phyloP scores from a whole-genome alignment of 30 jellyfish, hydroid and myxozoan genomes.

The Nemopilema nomurai region DNA sequence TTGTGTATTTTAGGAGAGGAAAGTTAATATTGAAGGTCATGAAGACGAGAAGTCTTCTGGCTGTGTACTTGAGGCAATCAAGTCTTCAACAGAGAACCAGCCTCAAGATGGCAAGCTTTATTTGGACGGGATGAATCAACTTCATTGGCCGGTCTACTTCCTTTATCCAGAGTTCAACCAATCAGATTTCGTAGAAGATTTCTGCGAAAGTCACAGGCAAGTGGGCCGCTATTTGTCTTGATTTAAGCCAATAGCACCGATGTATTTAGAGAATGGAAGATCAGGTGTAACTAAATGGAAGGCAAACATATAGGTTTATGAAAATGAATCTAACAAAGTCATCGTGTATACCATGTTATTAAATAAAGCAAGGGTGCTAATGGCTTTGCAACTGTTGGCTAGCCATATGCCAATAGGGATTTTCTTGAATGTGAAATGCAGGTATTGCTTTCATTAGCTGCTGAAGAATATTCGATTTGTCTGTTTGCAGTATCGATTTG shows the following conservation, averaged over 20 bases:
- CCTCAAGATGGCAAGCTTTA: conserved; percentile 68
- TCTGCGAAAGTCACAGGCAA: conserved; percentile 73
- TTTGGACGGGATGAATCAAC: conserved; percentile 63
- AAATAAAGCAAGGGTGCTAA: no score
- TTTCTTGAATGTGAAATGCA: no score
- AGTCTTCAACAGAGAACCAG: conserved; percentile 22
- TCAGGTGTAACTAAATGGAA: no score
- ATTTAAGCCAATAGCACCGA: neutral
- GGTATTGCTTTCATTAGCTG: no score
- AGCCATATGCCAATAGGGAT: no score
- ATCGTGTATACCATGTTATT: no score
- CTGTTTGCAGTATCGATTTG: no score
- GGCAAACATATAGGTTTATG: no score
- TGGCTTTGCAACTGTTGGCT: no score
- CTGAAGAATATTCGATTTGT: no score
- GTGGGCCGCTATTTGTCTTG: neutral
- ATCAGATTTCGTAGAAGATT: conserved; percentile 94
- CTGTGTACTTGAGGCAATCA: conserved; percentile 10
- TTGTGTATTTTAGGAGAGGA: neutral
- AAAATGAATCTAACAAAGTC: no score
- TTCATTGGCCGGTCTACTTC: conserved; percentile 97
- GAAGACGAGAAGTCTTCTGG: conserved; percentile 16
- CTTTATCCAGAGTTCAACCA: conserved; percentile 90
- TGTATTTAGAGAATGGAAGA: no score
- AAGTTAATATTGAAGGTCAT: conserved; percentile 6